phyloP scores from a whole-genome alignment of 2,888 invertebrate species.

The Lasioglossum calceatum region DNA sequence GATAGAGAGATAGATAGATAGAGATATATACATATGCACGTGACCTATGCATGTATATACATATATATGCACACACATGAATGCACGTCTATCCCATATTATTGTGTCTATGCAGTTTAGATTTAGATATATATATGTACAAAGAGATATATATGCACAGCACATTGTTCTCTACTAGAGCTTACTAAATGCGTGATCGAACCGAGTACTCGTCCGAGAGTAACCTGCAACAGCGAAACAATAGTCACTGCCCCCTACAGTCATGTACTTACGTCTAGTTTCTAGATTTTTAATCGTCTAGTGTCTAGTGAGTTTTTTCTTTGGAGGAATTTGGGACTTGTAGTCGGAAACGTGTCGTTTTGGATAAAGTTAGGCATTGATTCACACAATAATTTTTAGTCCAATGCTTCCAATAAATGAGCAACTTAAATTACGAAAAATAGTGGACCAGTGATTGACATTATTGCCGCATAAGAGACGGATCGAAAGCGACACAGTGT shows the following conservation, averaged over 20 bases:
- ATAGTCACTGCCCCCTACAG: constrained; percentile 79
- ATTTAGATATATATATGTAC: constrained; percentile 54
- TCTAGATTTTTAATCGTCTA: constrained; percentile 3
- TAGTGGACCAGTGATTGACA: background rate
- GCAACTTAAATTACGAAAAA: background rate
- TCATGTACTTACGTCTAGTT: constrained; percentile 72
- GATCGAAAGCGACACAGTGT: background rate
- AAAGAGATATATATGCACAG: constrained; percentile 76
- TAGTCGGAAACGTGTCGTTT: background rate
- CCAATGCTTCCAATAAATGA: background rate
- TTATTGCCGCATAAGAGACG: background rate
- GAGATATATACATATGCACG: constrained; percentile 56
- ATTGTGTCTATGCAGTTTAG: constrained; percentile 58
- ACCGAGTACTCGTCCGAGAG: constrained; percentile 84
- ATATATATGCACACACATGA: constrained; percentile 64
- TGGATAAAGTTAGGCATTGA: background rate
- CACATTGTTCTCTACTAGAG: constrained; percentile 82
- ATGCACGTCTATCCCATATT: constrained; percentile 58
- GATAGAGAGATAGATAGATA: background rate
- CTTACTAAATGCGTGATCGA: constrained; percentile 84
- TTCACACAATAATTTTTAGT: background rate
- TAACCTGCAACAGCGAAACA: constrained; percentile 84
- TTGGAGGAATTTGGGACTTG: background rate
- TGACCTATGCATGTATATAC: constrained; percentile 66
- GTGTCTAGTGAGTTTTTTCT: background rate